A percentile compares a stretch with the other conserved stretches of the same genome.
Evolutionary conservation across 2,797 vertebrate species (phyloP).

Genomic region (Lacerta bilineata): DNA sequence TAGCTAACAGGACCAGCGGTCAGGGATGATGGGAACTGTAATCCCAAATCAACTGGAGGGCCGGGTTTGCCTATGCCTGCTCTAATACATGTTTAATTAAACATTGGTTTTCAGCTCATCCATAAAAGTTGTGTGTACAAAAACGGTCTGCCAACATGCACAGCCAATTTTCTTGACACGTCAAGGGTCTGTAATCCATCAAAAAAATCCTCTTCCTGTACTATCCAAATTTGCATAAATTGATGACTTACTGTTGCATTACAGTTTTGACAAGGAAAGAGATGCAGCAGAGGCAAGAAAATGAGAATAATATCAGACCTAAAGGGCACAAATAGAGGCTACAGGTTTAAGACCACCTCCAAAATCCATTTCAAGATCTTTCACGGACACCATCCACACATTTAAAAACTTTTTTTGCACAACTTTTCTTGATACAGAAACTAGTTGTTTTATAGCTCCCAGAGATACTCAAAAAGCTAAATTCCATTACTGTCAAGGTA

Average conservation of each 20-base stretch:
- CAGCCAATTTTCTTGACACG: background rate
- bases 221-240: background rate
- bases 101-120: background rate
- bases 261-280: background rate
- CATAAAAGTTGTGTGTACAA: background rate
- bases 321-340: background rate
- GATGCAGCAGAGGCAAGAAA: background rate
- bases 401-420: background rate
- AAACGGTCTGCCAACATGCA: background rate
- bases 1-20: no score
- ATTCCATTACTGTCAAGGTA: background rate
- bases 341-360: background rate
- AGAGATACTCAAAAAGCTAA: background rate
- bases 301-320: background rate
- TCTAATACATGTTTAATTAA: background rate
- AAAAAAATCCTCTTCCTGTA: background rate
- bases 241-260: background rate
- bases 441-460: no score
- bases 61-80: no score
- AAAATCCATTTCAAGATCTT: background rate
- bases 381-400: background rate
- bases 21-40: no score
- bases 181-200: background rate
- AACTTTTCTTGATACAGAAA: background rate
- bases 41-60: no score